phyloP scores from a whole-genome alignment of 2,888 invertebrate species.

The Melanostoma scalare region DNA sequence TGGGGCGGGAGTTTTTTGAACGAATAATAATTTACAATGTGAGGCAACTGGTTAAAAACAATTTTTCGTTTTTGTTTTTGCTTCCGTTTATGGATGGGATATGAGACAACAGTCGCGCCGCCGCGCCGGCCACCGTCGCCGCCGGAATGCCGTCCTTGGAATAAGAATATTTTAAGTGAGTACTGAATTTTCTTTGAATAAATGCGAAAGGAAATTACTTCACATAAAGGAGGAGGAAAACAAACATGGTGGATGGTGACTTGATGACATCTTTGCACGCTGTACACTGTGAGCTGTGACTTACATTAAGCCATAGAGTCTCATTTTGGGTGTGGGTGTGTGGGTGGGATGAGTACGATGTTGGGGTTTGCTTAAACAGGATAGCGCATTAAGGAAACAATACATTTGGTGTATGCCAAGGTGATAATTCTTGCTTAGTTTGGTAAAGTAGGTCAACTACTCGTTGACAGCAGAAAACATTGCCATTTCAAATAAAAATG shows the following conservation, averaged over 20 bases:
- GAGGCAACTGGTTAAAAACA: constrained; percentile 48
- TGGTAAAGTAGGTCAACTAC: constrained; percentile 55
- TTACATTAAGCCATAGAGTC: constrained; percentile 44
- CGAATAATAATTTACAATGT: background rate
- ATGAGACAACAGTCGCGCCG: constrained; percentile 44
- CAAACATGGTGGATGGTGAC: constrained; percentile 35
- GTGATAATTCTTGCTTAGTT: constrained; percentile 58
- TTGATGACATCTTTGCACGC: constrained; percentile 46
- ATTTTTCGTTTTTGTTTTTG: constrained; percentile 26
- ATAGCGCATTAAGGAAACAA: constrained; percentile 28
- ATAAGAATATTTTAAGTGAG: constrained; percentile 17
- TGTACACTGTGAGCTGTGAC: constrained; percentile 34
- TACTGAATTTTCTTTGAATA: constrained; percentile 11
- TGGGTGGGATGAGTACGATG: background rate
- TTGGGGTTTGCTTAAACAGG: constrained; percentile 27
- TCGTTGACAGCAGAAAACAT: too few relatives aligned
- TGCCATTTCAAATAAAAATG: too few relatives aligned
- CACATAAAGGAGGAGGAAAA: constrained; percentile 13
- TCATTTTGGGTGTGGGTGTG: constrained; percentile 1
- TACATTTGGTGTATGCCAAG: constrained; percentile 41
- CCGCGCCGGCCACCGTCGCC: constrained; percentile 1
- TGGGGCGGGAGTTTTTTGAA: background rate
- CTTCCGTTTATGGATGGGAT: constrained; percentile 2
- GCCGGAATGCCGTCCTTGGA: constrained; percentile 41
- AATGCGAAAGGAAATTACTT: constrained; percentile 45